Base-by-base conservation (phyloP, 2,113 vertebrate species). In the Peromyscus leucopus region DNA sequence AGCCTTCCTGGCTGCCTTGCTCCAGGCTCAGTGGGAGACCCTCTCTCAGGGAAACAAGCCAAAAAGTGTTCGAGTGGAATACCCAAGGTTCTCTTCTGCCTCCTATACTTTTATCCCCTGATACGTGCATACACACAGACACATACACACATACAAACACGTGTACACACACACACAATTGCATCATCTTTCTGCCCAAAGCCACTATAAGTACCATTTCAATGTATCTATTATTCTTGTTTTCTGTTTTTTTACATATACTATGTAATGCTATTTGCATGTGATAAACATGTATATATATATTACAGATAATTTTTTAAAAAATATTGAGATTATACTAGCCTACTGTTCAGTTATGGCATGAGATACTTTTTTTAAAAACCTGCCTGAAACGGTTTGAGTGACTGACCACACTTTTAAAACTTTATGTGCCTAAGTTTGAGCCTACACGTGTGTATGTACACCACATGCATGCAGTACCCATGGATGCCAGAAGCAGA, bases 191-290 rank as follows among this genome's bases (percentile, higher is more conserved):
- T 92, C n/a, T 80, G 26, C 19, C 6, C 67, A 74, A n/a, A 82
- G 46, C 2, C 2, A 82, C 36, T 39, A 75, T 5, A 69, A 55
- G 8, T 85, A 83, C 16, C 61, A 51, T 63, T 89, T 67, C 42
- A 82, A 9, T 19, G 1, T 1, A 36, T 36, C 83, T 90, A 95
- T 91, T 72, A 51, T 80, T 96, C 88, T 89, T 72, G 51, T 80
- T 97, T 93, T 94, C 13, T 94, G 48, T 91, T 24, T 48, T 31
- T 63, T 51, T 51, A 86, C 36, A 63, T 21, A 16, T 69, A 88
- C 46, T 86, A 46, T 46, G 19, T 48, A 76, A 63, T 55, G 31
- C 42, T 48, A 31, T 48, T 48, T 48, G 0, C 7, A 48, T 31
- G 28, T 48, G 51, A 7, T 48, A 31, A 31, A 31, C 31, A 42